Evolutionary conservation across 2,888 invertebrate species (phyloP), one percentile per base, ranked within the genome.

Genomic region (Caenorhabditis sp.): DNA sequence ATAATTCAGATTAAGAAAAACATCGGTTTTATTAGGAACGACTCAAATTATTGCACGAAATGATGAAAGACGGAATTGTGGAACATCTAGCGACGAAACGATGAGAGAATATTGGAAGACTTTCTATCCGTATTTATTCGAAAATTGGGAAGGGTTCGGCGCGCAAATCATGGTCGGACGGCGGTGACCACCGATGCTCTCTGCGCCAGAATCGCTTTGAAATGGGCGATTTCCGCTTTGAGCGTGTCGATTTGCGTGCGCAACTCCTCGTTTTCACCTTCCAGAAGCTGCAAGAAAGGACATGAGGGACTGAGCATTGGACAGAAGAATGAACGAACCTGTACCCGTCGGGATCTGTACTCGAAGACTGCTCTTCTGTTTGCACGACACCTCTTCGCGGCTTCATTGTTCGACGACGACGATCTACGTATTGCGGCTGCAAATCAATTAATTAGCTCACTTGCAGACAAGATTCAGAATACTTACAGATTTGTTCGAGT

Each of bases 391-490:
- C 90, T 88, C 68, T 90, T 86, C 3, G 90, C 90, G 6, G 91
- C 91, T 81, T 90, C 90, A 82, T 91, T 91, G 83, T 91, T 91
- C 90, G 66, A 15, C 89, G 83, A 3, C 91, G 86, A n/a, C 91
- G 85, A 72, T 91, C 91, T 30, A 89, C 84, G 77, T 90, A 91
- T 80, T 86, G 80, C 27, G 81, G 82, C 79, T 80, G 66, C 24
- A 77, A 66, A 20, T 43, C 11, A 0, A 17, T 17, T 7, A 6
- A 20, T 43, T n/a, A n/a, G n/a, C 17, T 4, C 1, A 39, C 27
- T 37, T 26, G n/a, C 30, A 39, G 11, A 27, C 13, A 39, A 30
- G 15, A 32, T 26, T 39, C n/a, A n/a, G n/a, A n/a, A n/a, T 50
- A 70, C 58, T 59, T 20, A 78, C 73, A 26, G 74, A 73, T 71